These are phyloP conservation scores for Ianthella basta DNA, from an alignment of 37 sponge, comb jelly and placozoan species.

Conservation along the genomic window DNA sequence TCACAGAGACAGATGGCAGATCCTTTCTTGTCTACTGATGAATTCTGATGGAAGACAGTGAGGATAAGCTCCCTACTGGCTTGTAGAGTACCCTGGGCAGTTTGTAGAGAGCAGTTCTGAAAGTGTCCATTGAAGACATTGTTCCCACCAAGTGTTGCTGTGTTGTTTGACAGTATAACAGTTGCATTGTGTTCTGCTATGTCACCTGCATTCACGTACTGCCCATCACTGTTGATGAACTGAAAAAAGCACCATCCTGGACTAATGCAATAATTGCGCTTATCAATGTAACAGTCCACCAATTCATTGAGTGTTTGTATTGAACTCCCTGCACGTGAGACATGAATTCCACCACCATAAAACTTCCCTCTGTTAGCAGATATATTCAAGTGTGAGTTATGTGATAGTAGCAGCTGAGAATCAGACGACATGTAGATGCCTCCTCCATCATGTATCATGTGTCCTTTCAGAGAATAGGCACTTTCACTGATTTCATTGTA, in stretches of 20 bases:
- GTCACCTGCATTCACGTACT: not conserved
- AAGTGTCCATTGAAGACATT: slow-evolving; percentile 7
- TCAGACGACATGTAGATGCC: slow-evolving; percentile 12
- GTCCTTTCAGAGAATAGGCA: too few species aligned
- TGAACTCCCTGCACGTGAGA: not conserved
- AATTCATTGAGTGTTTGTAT: not conserved
- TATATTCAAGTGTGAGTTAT: not conserved
- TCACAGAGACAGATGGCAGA: not conserved
- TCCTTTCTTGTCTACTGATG: not conserved
- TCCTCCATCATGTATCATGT: too few species aligned
- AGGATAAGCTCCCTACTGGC: not conserved
- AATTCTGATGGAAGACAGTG: not conserved
- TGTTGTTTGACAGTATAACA: not conserved
- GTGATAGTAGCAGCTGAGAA: not conserved
- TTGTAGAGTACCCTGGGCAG: not conserved
- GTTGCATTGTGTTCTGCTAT: not conserved
- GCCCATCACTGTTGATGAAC: not conserved
- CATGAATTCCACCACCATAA: not conserved
- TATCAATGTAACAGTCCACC: not conserved
- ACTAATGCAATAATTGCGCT: not conserved
- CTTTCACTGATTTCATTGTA: too few species aligned
- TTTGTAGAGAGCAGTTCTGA: not conserved
- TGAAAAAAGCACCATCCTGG: slow-evolving; percentile 23
- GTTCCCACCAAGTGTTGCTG: not conserved
- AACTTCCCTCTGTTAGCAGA: not conserved